Conservation (phyloP, 2,113 vertebrate genomes). For the Mugil cephalus region DNA sequence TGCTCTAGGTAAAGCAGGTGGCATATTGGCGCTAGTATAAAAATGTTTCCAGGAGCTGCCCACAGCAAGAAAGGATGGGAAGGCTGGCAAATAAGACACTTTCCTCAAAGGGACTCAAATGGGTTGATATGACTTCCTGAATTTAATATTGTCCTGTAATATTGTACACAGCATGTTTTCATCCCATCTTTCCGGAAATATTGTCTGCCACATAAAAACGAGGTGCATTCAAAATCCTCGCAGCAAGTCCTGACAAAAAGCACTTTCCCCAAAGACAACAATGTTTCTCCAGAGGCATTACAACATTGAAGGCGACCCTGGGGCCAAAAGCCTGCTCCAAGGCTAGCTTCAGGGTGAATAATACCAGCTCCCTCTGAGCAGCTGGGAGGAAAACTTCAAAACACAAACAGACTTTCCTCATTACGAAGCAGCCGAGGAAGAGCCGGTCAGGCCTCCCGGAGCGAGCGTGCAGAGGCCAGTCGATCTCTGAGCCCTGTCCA, state of each 20-base stretch:
- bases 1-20: too few relatives aligned
- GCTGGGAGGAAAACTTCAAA: constrained; percentile 27
- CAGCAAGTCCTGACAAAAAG: constrained; percentile 1
- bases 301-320: constrained; percentile 24
- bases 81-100: background rate
- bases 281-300: constrained; percentile 21
- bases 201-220: background rate
- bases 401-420: constrained; percentile 39
- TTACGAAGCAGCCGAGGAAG: constrained; percentile 28
- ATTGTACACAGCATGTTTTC: constrained; percentile 13
- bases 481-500: constrained; percentile 4
- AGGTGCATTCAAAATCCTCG: constrained; percentile 24
- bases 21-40: too few relatives aligned
- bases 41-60: background rate
- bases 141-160: constrained; percentile 17
- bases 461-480: background rate
- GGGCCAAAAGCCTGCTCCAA: constrained; percentile 43
- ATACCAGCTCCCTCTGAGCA: constrained; percentile 21
- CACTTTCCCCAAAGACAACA: constrained; percentile 8
- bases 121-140: constrained; percentile 3
- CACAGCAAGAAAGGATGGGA: background rate
- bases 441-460: constrained; percentile 17
- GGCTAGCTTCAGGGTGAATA: constrained; percentile 55
- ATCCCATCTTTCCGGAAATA: constrained; percentile 4
- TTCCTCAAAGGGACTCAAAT: background rate